Evolutionary conservation across 2,888 invertebrate species (phyloP), one percentile per base, ranked within the genome.

Genomic region (Danaus chrysippus): DNA sequence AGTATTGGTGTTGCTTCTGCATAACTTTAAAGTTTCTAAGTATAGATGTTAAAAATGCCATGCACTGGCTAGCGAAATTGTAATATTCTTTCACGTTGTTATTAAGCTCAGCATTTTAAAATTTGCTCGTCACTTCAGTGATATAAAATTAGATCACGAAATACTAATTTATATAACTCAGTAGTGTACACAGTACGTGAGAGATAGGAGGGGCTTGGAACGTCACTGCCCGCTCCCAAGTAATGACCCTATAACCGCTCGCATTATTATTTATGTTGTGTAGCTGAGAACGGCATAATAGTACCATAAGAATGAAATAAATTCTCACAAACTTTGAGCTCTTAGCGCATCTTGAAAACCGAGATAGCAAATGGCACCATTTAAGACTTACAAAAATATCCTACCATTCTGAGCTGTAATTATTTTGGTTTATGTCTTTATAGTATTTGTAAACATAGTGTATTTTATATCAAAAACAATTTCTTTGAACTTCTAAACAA

Each of bases 191-290:
- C 65, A 66, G 70, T 72, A 73, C 72, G 72, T 72, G 73, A 69
- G 71, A 69, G 67, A 68, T 67, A 72, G 70, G 66, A 71, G 73
- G 70, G 68, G 72, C 69, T 70, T 71, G 71, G 76, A 78, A 78
- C 82, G 84, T 84, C 84, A 84, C 80, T 82, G 78, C 78, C 80
- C 83, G 82, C 81, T 84, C 80, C 73, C 78, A 76, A 84, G 86
- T 87, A 90, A 90, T 88, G 88, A 88, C 84, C 84, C 84, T 84
- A 87, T 89, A 90, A 89, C 87, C 82, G 83, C 72, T 79, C 81
- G 83, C 86, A 86, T 89, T 89, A 88, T 89, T 90, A 90, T 90
- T 89, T 90, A 89, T 89, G 86, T 86, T 90, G 87, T 89, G 86
- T 86, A 84, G 85, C 85, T 85, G 88, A 82, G 86, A 87, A 86